Conservation (phyloP, 2,888 invertebrate species). For the Phlogophora meticulosa region DNA sequence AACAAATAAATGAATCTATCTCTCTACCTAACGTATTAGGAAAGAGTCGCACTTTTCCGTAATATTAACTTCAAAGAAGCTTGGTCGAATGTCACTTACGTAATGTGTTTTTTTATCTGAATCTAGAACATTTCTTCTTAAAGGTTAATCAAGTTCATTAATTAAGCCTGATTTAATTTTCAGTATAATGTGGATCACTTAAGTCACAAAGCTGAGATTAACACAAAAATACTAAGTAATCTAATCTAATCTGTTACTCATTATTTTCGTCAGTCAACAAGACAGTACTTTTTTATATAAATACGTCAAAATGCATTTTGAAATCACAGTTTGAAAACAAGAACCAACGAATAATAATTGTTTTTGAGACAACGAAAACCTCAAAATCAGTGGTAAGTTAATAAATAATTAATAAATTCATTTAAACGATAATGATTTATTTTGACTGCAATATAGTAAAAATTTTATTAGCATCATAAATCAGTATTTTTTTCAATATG, state of each 20-base stretch:
- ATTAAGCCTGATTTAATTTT: not conserved
- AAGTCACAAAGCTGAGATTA: constrained; percentile 54
- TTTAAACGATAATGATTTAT: too few species aligned
- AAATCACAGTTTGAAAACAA: constrained; percentile 59
- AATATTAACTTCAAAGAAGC: not conserved
- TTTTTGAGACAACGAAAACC: constrained; percentile 4
- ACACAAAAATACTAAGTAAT: constrained; percentile 41
- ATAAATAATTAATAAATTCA: too few species aligned
- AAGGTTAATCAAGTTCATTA: constrained; percentile 6
- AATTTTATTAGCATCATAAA: not conserved
- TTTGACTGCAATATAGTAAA: too few species aligned
- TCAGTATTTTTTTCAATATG: too few species aligned
- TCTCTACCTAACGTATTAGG: too few species aligned
- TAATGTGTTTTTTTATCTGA: not conserved
- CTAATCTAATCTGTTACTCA: constrained; percentile 58
- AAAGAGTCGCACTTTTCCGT: too few species aligned
- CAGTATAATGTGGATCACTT: not conserved
- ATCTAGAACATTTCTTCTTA: constrained; percentile 27
- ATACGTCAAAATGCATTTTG: constrained; percentile 39
- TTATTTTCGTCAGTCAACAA: constrained; percentile 32
- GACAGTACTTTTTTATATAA: constrained; percentile 65
- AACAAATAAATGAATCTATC: too few species aligned
- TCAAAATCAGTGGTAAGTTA: constrained; percentile 23
- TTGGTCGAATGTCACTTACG: not conserved
- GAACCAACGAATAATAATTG: not conserved